Percentiles rank a stretch among this genome's conserved stretches.
Evolutionary conservation across 2,113 vertebrate species (phyloP).

Genomic region (Oncorhynchus clarkii): DNA sequence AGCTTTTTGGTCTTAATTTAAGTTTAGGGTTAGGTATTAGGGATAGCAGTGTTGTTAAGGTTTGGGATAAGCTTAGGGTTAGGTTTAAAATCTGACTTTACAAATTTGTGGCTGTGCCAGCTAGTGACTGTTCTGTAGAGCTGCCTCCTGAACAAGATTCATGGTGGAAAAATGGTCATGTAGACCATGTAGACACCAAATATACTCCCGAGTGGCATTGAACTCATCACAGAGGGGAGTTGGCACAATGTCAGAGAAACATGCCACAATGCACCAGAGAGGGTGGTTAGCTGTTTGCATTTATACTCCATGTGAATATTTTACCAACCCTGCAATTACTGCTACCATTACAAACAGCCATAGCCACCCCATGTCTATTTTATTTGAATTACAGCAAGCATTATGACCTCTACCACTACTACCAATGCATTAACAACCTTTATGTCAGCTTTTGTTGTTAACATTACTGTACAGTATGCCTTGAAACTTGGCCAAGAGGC

Average conservation of each 20-base stretch:
- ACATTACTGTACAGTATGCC: constrained; percentile 6
- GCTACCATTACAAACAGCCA: background rate
- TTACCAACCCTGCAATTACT: too few relatives aligned
- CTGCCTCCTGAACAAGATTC: too few relatives aligned
- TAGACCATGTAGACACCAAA: background rate
- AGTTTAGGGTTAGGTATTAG: too few relatives aligned
- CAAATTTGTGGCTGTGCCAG: too few relatives aligned
- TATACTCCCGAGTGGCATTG: background rate
- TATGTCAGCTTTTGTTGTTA: constrained; percentile 20
- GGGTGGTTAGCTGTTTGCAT: too few relatives aligned
- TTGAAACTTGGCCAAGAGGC: constrained; percentile 45
- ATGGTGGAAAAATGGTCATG: background rate
- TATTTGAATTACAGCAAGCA: too few relatives aligned
- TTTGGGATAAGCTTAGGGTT: too few relatives aligned
- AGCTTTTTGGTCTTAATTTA: too few relatives aligned
- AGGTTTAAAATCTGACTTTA: too few relatives aligned
- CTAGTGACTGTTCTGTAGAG: too few relatives aligned
- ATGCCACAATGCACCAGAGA: too few relatives aligned
- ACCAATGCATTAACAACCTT: constrained; percentile 6
- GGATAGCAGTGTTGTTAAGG: too few relatives aligned
- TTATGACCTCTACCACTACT: background rate
- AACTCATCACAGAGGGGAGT: background rate
- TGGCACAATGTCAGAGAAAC: background rate
- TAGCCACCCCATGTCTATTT: background rate
- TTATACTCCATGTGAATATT: background rate